Evolutionary conservation across 2,888 invertebrate genomes (phyloP), one percentile per base, ranked within the genome.

Genomic region (Oxycera nigricornis): DNA sequence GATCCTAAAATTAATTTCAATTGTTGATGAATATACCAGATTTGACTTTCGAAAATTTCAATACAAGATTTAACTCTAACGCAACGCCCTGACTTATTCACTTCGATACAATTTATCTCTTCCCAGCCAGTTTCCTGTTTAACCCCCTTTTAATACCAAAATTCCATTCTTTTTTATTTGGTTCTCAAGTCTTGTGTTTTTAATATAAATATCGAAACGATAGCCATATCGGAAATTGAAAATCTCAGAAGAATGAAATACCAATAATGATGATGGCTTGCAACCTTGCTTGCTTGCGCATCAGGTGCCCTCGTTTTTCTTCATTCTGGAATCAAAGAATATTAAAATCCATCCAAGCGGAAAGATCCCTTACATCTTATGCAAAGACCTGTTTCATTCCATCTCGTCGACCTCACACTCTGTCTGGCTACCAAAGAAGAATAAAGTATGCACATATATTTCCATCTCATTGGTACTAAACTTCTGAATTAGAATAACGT

Each of bases 401-500:
- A 3, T 17, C 24, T 4, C 17, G 24, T 55, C 9, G 9, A 14
- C 3, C n/a, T n/a, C n/a, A n/a, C n/a, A 3, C 17, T 46, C 17
- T 3, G 6, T 7, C 46, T 14, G 14, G 11, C 46, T 14, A 2
- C 46, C 4, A 14, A 2, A 46, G 6, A 46, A n/a, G 55, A 55
- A 20, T 55, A 55, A 55, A 55, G 55, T 55, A 55, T 55, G 55
- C 55, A 55, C 55, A 55, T 55, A 55, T 17, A 55, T 55, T 55
- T 55, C 55, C 55, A 55, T 55, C 24, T 55, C 24, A 20, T 55
- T 24, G 55, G 55, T 1, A 55, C 17, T 55, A 55, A 55, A 24
- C 55, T 24, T 55, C 55, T 22, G 24, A 55, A 20, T 55, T 55
- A 24, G 55, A 22, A 55, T 22, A 22, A 55, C 24, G 55, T 55